Percentiles rank a stretch among this genome's conserved stretches.
phyloP scores from a whole-genome alignment of 2,888 invertebrate genomes.

The Operophtera brumata region DNA sequence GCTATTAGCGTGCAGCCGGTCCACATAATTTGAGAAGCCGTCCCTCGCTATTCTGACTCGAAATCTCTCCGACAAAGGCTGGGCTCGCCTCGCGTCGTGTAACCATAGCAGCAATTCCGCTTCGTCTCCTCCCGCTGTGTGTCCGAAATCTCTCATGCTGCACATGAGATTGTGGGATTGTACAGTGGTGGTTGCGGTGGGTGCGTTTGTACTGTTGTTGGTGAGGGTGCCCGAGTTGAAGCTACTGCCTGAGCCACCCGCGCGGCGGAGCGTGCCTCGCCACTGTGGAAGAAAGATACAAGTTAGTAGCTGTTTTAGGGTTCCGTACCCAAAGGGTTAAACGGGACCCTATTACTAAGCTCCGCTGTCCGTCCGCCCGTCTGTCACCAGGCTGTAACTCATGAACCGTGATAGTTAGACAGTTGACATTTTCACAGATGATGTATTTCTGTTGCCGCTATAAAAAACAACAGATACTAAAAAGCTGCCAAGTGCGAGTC shows the following conservation, averaged over 20 bases:
- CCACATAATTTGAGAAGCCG: constrained; percentile 85
- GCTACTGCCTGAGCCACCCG: constrained; percentile 73
- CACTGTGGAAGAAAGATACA: constrained; percentile 49
- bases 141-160: constrained; percentile 90
- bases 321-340: too few species aligned
- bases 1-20: constrained; percentile 92
- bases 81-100: constrained; percentile 88
- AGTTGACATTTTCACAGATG: too few species aligned
- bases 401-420: too few species aligned
- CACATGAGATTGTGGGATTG: constrained; percentile 86
- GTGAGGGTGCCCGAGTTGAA: constrained; percentile 72
- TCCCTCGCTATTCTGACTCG: constrained; percentile 80
- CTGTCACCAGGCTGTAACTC: too few species aligned
- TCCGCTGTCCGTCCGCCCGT: too few species aligned
- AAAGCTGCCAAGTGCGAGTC: too few species aligned
- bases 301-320: background rate
- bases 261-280: constrained; percentile 72
- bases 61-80: constrained; percentile 92
- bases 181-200: constrained; percentile 47
- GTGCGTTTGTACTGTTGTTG: constrained; percentile 42
- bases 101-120: constrained; percentile 93
- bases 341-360: too few species aligned
- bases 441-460: too few species aligned
- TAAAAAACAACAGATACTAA: too few species aligned
- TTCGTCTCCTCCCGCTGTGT: constrained; percentile 93